Evolutionary conservation across 2,888 invertebrate species (phyloP), one percentile per base, ranked within the genome.

Genomic region (Rhaphigaster nebulosa): DNA sequence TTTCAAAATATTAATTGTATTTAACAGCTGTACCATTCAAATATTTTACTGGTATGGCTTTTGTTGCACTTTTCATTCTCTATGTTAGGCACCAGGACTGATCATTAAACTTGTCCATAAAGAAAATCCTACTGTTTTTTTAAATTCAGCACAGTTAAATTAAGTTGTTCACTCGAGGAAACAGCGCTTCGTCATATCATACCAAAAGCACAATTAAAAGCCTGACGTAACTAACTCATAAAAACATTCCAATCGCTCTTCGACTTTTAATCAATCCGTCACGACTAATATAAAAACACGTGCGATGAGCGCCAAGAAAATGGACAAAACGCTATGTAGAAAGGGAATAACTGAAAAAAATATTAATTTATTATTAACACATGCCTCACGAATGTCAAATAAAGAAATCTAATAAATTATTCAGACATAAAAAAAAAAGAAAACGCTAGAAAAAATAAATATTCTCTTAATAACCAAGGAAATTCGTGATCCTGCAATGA

Each of bases 401-500:
- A 76, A 76, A 76, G 6, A 38, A 76, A 8, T 76, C 20, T 20
- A 6, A 76, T 12, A 65, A 65, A 18, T 29, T 15, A 76, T 76
- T 8, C 34, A 76, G 38, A 76, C 34, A 76, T 76, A 38, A 76
- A 76, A 60, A 56, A 65, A n/a, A 70, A n/a, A n/a, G 13, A 34
- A 76, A 76, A 20, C 5, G 13, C 0, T 65, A 29, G n/a, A 29
- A 80, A 38, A 41, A 41, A 80, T 41, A 45, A 1, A 50, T n/a
- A 23, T 4, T 10, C 5, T 1, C n/a, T 76, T 76, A 76, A 38
- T 76, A 76, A 84, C 18, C 13, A 84, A 84, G 84, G 45, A 84
- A 84, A 84, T 84, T 84, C 84, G 84, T 84, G 84, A 84, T 1
- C n/a, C 41, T 15, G 84, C 18, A 84, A 84, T 84, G 84, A 41